Conservation (phyloP, 2,797 vertebrate species). For the Pseudotriccus pelzelni region DNA sequence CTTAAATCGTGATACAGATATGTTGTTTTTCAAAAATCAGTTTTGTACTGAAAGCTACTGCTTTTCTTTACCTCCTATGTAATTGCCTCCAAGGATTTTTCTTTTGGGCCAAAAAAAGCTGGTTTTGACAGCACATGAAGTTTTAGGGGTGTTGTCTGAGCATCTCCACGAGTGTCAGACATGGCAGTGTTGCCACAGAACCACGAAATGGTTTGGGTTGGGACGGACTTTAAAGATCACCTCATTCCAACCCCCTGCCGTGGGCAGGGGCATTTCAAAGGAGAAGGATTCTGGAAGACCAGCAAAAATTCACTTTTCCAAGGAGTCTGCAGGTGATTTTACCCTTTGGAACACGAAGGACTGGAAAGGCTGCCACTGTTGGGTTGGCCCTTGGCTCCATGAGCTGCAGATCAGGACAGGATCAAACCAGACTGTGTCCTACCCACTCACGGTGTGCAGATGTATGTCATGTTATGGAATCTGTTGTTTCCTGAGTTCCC, state of each 20-base stretch:
- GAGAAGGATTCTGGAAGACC: background rate
- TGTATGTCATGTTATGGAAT: background rate
- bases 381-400: conserved; percentile 25
- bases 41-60: background rate
- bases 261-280: background rate
- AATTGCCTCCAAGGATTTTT: background rate
- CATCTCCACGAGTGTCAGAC: background rate
- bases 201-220: background rate
- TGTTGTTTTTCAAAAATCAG: accelerated
- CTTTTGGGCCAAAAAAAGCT: accelerated
- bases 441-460: background rate
- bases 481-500: background rate
- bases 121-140: background rate
- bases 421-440: background rate
- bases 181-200: accelerated
- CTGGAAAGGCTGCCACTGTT: background rate
- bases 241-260: background rate
- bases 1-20: background rate
- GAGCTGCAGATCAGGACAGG: background rate
- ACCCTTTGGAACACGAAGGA: background rate
- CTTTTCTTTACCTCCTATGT: background rate
- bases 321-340: background rate
- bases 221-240: background rate
- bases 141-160: background rate
- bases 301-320: background rate